A percentile compares a stretch with the other conserved stretches of the same genome.
These are phyloP conservation scores for Meleagris gallopavo DNA, from an alignment of 2,113 vertebrate genomes.

Conservation along the genomic window DNA sequence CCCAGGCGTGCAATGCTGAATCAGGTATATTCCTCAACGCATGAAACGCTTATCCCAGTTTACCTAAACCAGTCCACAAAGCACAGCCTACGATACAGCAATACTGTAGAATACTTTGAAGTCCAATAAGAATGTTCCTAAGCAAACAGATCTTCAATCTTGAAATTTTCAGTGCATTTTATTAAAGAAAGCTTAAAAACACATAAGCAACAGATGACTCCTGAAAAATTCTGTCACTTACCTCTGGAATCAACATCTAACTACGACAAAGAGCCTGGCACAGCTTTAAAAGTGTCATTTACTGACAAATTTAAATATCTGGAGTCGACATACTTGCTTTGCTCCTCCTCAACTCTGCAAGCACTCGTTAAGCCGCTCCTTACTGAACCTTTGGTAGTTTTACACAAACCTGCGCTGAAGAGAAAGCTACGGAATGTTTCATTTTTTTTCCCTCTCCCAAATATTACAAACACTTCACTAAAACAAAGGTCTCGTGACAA, in stretches of 20 bases:
- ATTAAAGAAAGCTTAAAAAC: neutral
- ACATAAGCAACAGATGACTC: constrained; percentile 21
- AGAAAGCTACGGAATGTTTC: neutral
- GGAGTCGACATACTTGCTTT: neutral
- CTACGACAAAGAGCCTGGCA: neutral
- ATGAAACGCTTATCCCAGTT: constrained; percentile 35
- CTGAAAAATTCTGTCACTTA: neutral
- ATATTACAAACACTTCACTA: neutral
- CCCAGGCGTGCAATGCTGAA: constrained; percentile 24
- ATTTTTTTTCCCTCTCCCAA: neutral
- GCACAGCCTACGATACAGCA: neutral
- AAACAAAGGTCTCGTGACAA: neutral
- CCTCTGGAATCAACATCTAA: neutral
- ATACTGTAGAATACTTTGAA: neutral
- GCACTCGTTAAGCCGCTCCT: neutral
- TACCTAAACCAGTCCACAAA: neutral
- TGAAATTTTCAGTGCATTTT: neutral
- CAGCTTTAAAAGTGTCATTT: neutral
- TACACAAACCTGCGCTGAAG: neutral
- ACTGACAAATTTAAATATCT: neutral
- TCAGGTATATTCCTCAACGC: constrained; percentile 25
- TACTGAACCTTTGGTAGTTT: neutral
- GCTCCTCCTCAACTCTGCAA: neutral
- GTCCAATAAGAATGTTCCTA: neutral
- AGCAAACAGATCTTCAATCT: neutral